Evolutionary conservation across 2,888 invertebrate genomes (phyloP), one percentile per base, ranked within the genome.

Genomic region (Phaonia tiefii): DNA sequence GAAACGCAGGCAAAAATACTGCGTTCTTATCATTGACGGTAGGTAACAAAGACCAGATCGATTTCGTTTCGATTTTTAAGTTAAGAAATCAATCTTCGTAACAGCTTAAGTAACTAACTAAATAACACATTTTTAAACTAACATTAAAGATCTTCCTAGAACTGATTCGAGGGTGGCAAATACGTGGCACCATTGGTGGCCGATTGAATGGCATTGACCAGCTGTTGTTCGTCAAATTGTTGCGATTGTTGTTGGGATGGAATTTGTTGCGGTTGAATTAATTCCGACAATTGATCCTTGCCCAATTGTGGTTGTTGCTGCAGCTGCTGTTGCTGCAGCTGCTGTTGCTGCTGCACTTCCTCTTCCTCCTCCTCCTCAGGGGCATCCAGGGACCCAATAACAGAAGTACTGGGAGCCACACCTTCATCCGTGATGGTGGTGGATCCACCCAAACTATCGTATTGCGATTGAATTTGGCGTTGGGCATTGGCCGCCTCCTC

Each of bases 401-500:
- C 90, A 0, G 90, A 90, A 26, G 89, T 88, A 15, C 89, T 86
- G 25, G 89, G 89, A 13, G 90, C 89, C 75, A 89, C 66, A 44
- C 90, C 90, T 80, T 90, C 90, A 82, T 90, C 90, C 54, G 88
- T 88, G 66, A 90, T 88, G 75, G 87, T 88, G 37, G 90, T 89
- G 31, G 85, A 87, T 49, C 90, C 90, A 25, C 89, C 90, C 83
- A 90, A 83, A 44, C 86, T 86, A 65, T 90, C 90, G 84, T 90
- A 90, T 77, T 90, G 90, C 3, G 89, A 84, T 85, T 91, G 90
- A 77, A 91, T 91, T 85, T 90, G 88, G 11, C 86, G 88, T 82
- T 90, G 90, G 2, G 91, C 91, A 83, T 89, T 87, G 74, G 85
- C 83, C 1, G 91, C 91, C 82, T 91, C 91, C 84, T 90, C 90